Base-by-base conservation (phyloP, 2,888 invertebrate species). In the Yponomeuta cagnagella region DNA sequence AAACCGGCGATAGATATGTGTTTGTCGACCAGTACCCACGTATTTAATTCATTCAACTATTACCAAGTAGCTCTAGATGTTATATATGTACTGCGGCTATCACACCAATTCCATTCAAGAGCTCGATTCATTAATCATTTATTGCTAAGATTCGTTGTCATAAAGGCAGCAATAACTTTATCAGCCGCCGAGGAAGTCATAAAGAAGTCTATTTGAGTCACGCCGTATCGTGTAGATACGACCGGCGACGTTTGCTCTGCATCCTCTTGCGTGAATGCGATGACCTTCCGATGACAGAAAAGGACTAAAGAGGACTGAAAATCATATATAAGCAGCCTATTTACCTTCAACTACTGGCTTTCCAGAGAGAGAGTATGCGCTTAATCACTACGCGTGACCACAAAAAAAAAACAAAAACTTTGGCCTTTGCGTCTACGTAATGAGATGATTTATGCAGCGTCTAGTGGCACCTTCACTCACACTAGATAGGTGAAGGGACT, bases 141-240 rank as follows among this genome's bases (percentile, higher is more conserved):
- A 48, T 23, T 69, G 4, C 52, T 3, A 31, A 63, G 58, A 31
- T 15, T 33, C 58, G 12, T 5, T 15, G 63, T 33, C 30, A 33
- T 68, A 23, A 48, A 23, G 23, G 12, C 23, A 9, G 9, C 33
- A 33, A 66, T 66, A 33, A 33, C 33, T 48, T 30, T 68, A 48
- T 68, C 68, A 31, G 2, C 48, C 33, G 63, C 70, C 30, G 70
- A 48, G 71, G 71, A 71, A 71, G 71, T 63, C 15, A 63, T 71
- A 71, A 71, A 71, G 63, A 66, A 68, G 48, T 68, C 71, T 48
- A 69, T 31, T 58, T 58, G 15, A 64, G 64, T 64, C 31, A 15
- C 52, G 15, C 64, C 9, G 15, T 23, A 43, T 48, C 48, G 48
- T 48, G 23, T 63, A 63, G 43, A 43, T 43, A 58, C 12, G 52